Percentiles rank a stretch among this genome's conserved stretches.
Conservation (phyloP, 2,113 vertebrate genomes). For the Narcine bancroftii region DNA sequence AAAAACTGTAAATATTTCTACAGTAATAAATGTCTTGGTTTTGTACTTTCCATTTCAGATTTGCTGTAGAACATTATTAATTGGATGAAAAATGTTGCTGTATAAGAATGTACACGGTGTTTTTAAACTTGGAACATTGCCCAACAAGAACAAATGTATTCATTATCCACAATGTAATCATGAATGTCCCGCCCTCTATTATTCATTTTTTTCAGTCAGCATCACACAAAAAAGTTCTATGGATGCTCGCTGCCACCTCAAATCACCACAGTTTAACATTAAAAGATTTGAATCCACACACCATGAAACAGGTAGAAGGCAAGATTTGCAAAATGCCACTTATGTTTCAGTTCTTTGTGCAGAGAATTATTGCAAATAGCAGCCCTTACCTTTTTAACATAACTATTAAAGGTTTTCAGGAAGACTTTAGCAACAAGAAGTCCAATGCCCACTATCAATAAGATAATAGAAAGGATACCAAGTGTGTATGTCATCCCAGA, state of each 20-base stretch:
- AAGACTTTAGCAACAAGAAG: constrained; percentile 61
- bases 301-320: not conserved
- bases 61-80: not conserved
- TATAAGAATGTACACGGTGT: not conserved
- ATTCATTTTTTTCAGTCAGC: not conserved
- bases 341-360: accelerated
- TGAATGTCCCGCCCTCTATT: not conserved
- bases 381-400: constrained; percentile 57
- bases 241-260: not conserved
- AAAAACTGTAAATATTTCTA: not conserved
- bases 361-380: not conserved
- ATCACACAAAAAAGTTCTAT: not conserved
- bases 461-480: constrained; percentile 55
- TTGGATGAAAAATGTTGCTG: not conserved
- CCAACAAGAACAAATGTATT: not conserved
- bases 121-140: not conserved
- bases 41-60: not conserved
- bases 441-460: constrained; percentile 60
- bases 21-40: too few relatives aligned
- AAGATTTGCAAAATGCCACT: not conserved
- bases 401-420: constrained; percentile 54
- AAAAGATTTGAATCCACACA: not conserved
- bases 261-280: not conserved
- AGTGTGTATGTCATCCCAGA: constrained; percentile 43
- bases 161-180: not conserved